Evolutionary conservation across 2,888 invertebrate species (phyloP).

Genomic region (Caenorhabditis sp.): DNA sequence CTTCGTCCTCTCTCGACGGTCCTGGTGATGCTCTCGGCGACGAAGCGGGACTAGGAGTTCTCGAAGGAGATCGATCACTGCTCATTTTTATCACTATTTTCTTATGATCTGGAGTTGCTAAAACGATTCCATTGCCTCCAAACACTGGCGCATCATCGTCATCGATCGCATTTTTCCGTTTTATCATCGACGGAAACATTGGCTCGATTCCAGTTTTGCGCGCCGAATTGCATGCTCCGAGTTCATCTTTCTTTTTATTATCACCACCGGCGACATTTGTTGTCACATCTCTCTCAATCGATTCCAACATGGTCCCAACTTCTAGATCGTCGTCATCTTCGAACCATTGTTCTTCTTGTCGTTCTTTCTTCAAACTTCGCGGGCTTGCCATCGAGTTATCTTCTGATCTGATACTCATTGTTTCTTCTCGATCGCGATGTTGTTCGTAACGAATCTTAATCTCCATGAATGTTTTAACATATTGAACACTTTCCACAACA

Average conservation of each 20-base stretch:
- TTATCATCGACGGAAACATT: conserved; percentile 61
- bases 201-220: conserved; percentile 64
- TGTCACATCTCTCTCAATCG: conserved; percentile 38
- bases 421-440: conserved; percentile 50
- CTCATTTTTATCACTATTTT: conserved; percentile 53
- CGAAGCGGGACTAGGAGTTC: conserved; percentile 36
- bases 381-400: conserved; percentile 37
- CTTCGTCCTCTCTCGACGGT: conserved; percentile 53
- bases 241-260: conserved; percentile 28
- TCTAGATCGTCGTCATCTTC: conserved; percentile 61
- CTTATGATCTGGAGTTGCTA: conserved; percentile 17
- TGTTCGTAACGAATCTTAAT: conserved; percentile 51
- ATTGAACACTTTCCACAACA: conserved; percentile 90
- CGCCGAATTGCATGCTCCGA: background rate
- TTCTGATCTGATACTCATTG: conserved; percentile 39
- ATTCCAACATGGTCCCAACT: conserved; percentile 28
- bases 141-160: conserved; percentile 47
- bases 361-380: conserved; percentile 27
- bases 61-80: conserved; percentile 36
- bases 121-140: conserved; percentile 14
- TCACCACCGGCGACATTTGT: conserved; percentile 5
- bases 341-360: conserved; percentile 67
- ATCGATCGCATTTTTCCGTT: conserved; percentile 45
- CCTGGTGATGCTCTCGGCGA: conserved; percentile 38
- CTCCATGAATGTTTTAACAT: conserved; percentile 89